phyloP scores from a whole-genome alignment of 2,113 vertebrate genomes.

The Myrmecophaga tridactyla region DNA sequence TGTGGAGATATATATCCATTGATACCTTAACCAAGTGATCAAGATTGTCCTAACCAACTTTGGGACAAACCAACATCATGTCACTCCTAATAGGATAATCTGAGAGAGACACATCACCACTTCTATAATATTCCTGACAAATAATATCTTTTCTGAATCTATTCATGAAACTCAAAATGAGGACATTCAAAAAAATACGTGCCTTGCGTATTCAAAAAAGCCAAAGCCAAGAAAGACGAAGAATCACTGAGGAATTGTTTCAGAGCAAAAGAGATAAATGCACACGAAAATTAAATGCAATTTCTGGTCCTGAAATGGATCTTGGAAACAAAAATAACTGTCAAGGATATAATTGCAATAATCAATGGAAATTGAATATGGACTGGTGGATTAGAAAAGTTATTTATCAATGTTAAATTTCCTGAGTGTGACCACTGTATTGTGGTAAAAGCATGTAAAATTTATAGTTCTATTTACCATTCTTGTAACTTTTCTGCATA shows the following conservation, averaged over 20 bases:
- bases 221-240: not conserved
- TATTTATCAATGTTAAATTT: not conserved
- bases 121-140: not conserved
- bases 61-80: not conserved
- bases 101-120: not conserved
- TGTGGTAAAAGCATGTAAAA: not conserved
- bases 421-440: not conserved
- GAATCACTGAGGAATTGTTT: not conserved
- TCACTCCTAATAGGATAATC: rapidly evolving
- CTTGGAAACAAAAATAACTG: not conserved
- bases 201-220: not conserved
- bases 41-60: not conserved
- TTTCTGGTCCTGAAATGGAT: not conserved
- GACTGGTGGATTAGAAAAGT: not conserved
- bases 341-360: not conserved
- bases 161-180: not conserved
- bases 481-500: not conserved
- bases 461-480: not conserved
- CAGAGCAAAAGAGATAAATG: not conserved
- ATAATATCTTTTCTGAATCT: not conserved
- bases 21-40: not conserved
- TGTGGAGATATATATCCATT: not conserved
- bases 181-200: not conserved
- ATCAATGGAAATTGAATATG: not conserved
- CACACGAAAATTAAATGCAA: not conserved